These are phyloP conservation scores for Parauchenoglanis ngamensis DNA, from an alignment of 2,797 vertebrate genomes.

Conservation along the genomic window DNA sequence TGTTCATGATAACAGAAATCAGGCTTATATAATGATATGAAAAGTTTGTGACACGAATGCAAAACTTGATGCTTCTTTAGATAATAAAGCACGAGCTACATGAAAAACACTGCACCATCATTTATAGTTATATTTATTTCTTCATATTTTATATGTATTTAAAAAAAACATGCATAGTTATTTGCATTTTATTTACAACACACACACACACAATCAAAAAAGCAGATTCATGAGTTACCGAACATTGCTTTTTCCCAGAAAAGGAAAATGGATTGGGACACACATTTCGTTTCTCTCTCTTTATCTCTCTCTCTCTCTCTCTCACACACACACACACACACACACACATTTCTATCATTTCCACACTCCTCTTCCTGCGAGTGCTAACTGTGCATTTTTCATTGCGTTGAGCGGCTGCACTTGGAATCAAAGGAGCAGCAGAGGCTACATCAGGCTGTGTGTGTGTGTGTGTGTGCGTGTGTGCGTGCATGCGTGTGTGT, in stretches of 20 bases:
- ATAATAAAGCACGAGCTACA: conserved; percentile 9
- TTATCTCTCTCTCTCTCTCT: conserved; percentile 10
- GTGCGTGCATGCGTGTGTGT: conserved; percentile 4
- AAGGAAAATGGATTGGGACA: conserved; percentile 23
- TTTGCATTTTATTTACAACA: too few species aligned
- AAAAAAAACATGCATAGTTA: too few species aligned
- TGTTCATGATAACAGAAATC: not conserved
- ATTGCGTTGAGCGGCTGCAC: conserved; percentile 69
- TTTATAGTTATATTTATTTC: not conserved
- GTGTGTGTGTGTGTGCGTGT: conserved; percentile 69
- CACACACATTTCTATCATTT: conserved; percentile 39
- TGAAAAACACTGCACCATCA: conserved; percentile 9
- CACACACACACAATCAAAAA: not conserved
- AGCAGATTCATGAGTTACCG: not conserved
- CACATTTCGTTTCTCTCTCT: conserved; percentile 1
- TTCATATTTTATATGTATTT: not conserved
- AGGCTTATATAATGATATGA: not conserved
- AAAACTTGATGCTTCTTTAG: conserved; percentile 21
- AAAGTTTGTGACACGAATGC: not conserved
- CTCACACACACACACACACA: not conserved
- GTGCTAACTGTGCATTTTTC: conserved; percentile 75
- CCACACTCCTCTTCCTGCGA: conserved; percentile 58
- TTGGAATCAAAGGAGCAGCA: conserved; percentile 67
- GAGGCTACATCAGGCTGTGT: conserved; percentile 42
- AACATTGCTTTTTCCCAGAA: not conserved